Evolutionary conservation across 2,113 vertebrate species (phyloP).

Genomic region (Megatriorchis doriae): DNA sequence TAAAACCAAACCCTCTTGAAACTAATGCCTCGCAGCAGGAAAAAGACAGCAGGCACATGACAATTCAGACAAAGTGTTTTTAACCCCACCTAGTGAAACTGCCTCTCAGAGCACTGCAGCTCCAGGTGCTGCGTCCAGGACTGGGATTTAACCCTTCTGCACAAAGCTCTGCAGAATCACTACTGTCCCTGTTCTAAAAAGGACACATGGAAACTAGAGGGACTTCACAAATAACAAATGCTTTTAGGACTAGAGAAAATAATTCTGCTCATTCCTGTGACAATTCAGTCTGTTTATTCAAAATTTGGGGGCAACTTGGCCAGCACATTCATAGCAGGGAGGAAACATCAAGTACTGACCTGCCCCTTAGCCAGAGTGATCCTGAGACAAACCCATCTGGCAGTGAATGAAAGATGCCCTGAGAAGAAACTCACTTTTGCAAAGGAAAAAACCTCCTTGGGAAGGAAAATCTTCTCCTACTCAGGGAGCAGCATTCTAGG

Average conservation of each 20-base stretch:
- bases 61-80: neutral
- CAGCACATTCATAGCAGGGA: too few relatives aligned
- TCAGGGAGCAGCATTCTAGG: neutral
- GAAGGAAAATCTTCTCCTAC: neutral
- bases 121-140: rapidly evolving
- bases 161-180: rapidly evolving
- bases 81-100: rapidly evolving
- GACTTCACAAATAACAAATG: neutral
- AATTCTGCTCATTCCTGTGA: neutral
- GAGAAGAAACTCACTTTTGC: neutral
- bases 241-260: neutral
- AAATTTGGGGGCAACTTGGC: neutral
- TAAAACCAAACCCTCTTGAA: neutral
- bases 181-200: neutral
- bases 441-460: neutral
- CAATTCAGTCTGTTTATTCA: neutral
- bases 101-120: neutral
- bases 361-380: neutral
- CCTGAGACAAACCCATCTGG: neutral
- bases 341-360: neutral
- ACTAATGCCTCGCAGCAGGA: neutral
- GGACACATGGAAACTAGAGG: neutral
- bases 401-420: neutral
- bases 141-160: neutral
- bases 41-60: rapidly evolving